Conservation (phyloP, 2,888 invertebrate species). For the Erynnis tages region DNA sequence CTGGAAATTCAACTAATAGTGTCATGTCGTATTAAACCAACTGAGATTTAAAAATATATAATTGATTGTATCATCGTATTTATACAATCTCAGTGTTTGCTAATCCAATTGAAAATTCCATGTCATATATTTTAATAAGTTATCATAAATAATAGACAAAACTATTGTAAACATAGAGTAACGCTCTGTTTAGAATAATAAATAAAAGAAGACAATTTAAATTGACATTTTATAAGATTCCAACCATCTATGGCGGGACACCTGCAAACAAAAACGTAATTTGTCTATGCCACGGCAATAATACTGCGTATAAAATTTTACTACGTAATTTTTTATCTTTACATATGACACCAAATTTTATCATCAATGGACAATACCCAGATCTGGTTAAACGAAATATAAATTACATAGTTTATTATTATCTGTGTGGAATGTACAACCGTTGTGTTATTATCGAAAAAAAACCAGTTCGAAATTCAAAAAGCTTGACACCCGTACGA, state of each 20-base stretch:
- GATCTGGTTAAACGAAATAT: background rate
- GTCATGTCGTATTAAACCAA: too few relatives aligned
- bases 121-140: too few relatives aligned
- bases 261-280: background rate
- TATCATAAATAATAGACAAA: background rate
- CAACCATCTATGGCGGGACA: slow-evolving; percentile 1
- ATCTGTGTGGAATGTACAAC: slow-evolving; percentile 1
- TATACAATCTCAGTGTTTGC: too few relatives aligned
- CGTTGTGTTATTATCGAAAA: slow-evolving; percentile 5
- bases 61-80: too few relatives aligned
- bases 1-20: too few relatives aligned
- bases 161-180: background rate
- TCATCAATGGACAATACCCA: background rate
- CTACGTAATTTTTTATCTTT: background rate
- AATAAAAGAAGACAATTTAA: slow-evolving; percentile 2
- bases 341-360: background rate
- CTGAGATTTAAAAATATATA: too few relatives aligned
- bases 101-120: too few relatives aligned
- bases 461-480: slow-evolving; percentile 3
- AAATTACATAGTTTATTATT: background rate
- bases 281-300: slow-evolving; percentile 8
- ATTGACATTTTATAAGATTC: background rate
- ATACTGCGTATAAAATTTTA: background rate
- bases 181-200: background rate
- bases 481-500: background rate